Evolutionary conservation across 2,888 invertebrate species (phyloP), one percentile per base, ranked within the genome.

Genomic region (Gryllus longicercus): DNA sequence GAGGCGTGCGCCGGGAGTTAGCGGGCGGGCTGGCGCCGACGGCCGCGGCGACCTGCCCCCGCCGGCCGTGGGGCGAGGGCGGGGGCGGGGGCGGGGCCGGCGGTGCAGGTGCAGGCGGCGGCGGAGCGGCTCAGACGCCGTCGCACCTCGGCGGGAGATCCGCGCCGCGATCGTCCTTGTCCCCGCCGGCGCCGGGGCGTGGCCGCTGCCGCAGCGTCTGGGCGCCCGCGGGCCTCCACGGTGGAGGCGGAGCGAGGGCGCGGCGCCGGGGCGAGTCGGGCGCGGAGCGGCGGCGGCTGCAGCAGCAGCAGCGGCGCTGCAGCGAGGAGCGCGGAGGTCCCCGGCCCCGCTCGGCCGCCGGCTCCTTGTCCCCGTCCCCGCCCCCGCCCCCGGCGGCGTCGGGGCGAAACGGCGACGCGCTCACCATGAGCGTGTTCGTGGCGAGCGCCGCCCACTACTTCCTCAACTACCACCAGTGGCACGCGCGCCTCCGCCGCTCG

Each of bases 391-490:
- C 25, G 25, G 2, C 25, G 25, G 25, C 25, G 25, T 25, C 18
- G 63, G 18, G 63, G n/a, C n/a, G 63, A 3, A 14, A 18, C 63
- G 63, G 63, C n/a, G 63, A 63, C n/a, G 16, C 63, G n/a, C 16
- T n/a, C 63, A n/a, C 63, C 18, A 79, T 80, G 77, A 79, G 76
- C 38, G 50, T 80, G 77, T 80, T 74, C 25, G 63, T 79, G 50
- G 63, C 79, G 75, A 77, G 79, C 74, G 74, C 77, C 21, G 79
- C 79, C 8, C 81, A 81, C 50, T 81, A 81, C 51, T 79, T 81
- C 74, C 77, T 81, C 21, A 81, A 81, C 74, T 81, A 81, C 51
- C 51, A 77, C 76, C 81, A 79, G 25, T 81, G 81, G 81, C 75
- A 79, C 25, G 51, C 50, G 14, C 79, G 81, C 21, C 77, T 81